Evolutionary conservation across 1,140 invertebrate species (phyloP).

Genomic region (Coptotermes formosanus): DNA sequence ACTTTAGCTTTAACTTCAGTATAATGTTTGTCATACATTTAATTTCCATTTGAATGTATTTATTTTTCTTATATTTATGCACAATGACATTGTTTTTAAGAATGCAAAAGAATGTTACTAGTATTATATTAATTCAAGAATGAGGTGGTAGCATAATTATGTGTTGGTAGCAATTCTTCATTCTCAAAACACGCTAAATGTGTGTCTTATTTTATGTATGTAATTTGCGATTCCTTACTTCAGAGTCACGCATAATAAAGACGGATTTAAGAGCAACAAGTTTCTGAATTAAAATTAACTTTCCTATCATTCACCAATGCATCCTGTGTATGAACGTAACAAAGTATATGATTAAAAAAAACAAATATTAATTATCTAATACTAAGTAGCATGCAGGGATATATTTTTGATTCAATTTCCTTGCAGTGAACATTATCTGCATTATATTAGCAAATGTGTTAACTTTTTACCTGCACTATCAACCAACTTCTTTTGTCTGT

Average conservation of each 20-base stretch:
- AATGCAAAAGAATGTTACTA: no score
- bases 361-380: background rate
- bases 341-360: background rate
- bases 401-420: background rate
- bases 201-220: no score
- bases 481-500: background rate
- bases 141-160: no score
- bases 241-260: background rate
- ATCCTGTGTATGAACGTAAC: background rate
- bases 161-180: no score
- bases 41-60: no score
- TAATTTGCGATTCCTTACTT: background rate
- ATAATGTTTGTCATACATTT: no score
- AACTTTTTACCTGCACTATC: background rate
- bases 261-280: background rate
- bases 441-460: background rate
- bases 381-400: background rate
- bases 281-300: background rate
- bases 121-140: no score
- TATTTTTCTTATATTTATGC: no score
- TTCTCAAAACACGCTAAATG: no score
- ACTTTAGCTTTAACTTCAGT: no score
- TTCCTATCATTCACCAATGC: background rate
- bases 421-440: background rate
- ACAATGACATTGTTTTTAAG: no score